Evolutionary conservation across 2,113 vertebrate species (phyloP), one percentile per base, ranked within the genome.

Genomic region (Hydrochoerus hydrochaeris): DNA sequence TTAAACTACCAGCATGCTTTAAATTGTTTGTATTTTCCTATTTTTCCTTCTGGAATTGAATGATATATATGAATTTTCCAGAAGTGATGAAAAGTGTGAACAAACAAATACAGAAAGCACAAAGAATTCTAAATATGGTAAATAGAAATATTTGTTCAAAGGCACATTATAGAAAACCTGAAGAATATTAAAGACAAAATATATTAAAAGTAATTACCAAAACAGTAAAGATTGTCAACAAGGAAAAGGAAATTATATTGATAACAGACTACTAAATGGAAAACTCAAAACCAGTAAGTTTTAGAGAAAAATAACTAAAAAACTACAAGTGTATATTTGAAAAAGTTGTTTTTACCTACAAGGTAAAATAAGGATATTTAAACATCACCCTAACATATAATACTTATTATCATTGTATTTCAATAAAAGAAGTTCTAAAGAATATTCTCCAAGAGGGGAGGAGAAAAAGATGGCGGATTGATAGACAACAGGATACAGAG

Each of bases 1-100:
- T 60, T 95, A 49, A 6, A 96, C 35, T 20, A 20, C 54, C 3
- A 58, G 78, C 60, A 41, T 20, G 16, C 49, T 26, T 78, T 90
- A 4, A 17, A 60, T 91, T 90, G 83, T 52, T 94, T 92, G 22
- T 32, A 83, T 89, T 83, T 5, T 81, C 46, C 24, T 82, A 30
- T 86, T 92, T 19, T 32, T 90, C 24, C 13, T 91, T 67, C 30
- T 84, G 49, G 26, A 17, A 77, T 82, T 78, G 60, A 82, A 78
- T 38, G 32, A 77, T 92, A 16, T 83, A 77, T 92, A 16, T 83
- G 60, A 90, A 71, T 87, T 90, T 94, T 81, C 35, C 38, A 86
- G 58, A 30, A 90, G 22, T 92, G 38, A 80, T 83, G 7, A 22
- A 73, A 97, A 94, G 80, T 46, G 19, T 92, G 20, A 54, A 71